These are phyloP conservation scores for Apogon hyalosoma DNA, from an alignment of 2,797 vertebrate species.

Conservation along the genomic window DNA sequence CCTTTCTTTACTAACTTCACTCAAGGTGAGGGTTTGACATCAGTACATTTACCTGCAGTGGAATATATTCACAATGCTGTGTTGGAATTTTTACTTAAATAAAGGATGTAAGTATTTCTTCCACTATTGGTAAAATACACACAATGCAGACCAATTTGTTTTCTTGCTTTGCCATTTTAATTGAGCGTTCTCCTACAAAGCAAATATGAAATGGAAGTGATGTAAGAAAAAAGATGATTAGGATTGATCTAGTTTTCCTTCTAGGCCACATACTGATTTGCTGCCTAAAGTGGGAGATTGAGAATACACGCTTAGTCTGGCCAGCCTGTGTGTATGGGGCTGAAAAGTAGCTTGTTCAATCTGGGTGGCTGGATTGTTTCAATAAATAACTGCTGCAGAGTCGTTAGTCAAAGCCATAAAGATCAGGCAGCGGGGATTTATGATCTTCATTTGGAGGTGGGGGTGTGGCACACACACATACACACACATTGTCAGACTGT, in stretches of 20 bases:
- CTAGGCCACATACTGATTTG: constrained; percentile 27
- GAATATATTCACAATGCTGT: no score
- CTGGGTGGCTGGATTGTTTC: constrained; percentile 79
- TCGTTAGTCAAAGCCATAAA: constrained; percentile 82
- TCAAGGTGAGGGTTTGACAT: no score
- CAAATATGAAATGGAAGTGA: constrained; percentile 51
- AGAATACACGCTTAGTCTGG: constrained; percentile 36
- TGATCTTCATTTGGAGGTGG: constrained; percentile 74
- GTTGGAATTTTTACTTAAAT: no score
- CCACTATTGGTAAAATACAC: constrained; percentile 20
- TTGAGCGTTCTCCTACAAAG: constrained; percentile 41
- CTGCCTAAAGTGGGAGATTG: constrained; percentile 40
- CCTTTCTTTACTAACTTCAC: no score
- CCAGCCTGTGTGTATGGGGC: constrained; percentile 21
- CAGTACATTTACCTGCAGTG: no score
- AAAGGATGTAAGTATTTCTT: no score
- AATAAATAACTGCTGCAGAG: constrained; percentile 80
- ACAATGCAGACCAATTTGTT: constrained; percentile 41
- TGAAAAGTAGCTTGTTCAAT: constrained; percentile 78
- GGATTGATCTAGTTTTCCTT: constrained; percentile 42
- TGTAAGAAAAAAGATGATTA: constrained; percentile 46
- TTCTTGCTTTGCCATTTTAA: constrained; percentile 33
- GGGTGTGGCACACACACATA: constrained; percentile 46
- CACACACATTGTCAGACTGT: constrained; percentile 53
- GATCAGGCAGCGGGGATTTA: constrained; percentile 78